Base-by-base conservation (phyloP, 1,140 invertebrate species). In the Drosophila pectinifera region DNA sequence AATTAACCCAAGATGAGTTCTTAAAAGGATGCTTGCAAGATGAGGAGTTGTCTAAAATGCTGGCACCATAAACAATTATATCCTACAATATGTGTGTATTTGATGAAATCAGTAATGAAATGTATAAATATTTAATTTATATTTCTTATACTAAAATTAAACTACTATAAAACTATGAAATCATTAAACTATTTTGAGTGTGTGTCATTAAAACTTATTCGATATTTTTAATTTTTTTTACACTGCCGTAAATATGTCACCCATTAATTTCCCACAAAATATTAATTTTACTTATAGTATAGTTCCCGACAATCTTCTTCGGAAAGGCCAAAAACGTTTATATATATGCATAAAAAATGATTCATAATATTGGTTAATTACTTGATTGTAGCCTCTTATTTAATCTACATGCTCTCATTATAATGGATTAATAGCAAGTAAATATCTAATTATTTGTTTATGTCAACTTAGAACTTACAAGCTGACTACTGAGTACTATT, bases 21-120 rank as follows among this genome's bases (percentile, higher is more conserved):
- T 96, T 99, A 26, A 98, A 99, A 93, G 99, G 99, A 46, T 99
- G 99, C 93, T 95, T 99, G 85, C 97, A 99, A 92, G 99, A 99
- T 92, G 98, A 98, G 93, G 97, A 98, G 91, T 94, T 99, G 39
- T 98, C 97, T 58, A 98, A 98, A 93, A 98, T 98, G 97, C 93
- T 98, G 80, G 96, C 97, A 78, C 97, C 97, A 94, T 97, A 97
- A 96, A 94, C 92, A 89, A 76, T 81, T 81, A 79, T 85, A 84
- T 82, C 59, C 80, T 57, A 78, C 83, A 88, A 90, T 88, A 83
- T 88, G 79, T 90, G 83, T 90, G 79, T 88, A 91, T 91, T 90
- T 90, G 82, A 90, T 90, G 84, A 89, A 89, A 90, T 90, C 82
- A 88, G 89, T 91, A 90, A 90, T 88, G 73, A 90, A 91, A 90